A percentile compares a stretch with the other conserved stretches of the same genome.
Conservation (phyloP, 2,113 vertebrate species). For the Indicator indicator region DNA sequence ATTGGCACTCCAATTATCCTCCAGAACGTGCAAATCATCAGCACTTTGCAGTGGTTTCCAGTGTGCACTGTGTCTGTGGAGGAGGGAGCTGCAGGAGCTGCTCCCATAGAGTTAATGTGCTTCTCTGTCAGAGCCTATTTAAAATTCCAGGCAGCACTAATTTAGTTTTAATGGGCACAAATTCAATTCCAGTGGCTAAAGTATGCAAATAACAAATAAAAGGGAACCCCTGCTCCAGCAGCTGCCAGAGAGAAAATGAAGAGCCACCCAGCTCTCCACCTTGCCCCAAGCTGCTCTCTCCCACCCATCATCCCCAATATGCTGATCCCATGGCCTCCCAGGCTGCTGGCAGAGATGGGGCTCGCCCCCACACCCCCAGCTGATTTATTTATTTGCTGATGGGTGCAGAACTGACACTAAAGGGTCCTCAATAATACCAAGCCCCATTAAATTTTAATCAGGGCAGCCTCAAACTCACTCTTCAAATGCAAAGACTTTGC, state of each 20-base stretch:
- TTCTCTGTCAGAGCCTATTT: conserved; percentile 40
- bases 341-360: background rate
- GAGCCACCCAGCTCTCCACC: background rate
- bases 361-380: background rate
- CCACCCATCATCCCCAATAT: background rate
- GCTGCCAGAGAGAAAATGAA: background rate
- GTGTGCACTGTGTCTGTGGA: background rate
- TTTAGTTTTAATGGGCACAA: conserved; percentile 61
- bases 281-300: background rate
- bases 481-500: background rate
- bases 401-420: conserved; percentile 22
- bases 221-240: conserved; percentile 56
- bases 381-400: conserved; percentile 6
- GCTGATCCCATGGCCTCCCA: accelerated
- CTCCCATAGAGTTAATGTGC: conserved; percentile 8
- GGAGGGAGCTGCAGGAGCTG: background rate
- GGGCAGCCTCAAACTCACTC: background rate
- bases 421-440: conserved; percentile 35
- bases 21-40: background rate
- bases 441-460: conserved; percentile 60
- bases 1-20: background rate
- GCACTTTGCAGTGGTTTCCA: background rate
- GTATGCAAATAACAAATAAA: conserved; percentile 64
- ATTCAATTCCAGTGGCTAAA: conserved; percentile 61
- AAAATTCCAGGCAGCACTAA: conserved; percentile 55